These are phyloP conservation scores for Spilogale gracilis DNA, from an alignment of 2,113 vertebrate species.

Conservation along the genomic window DNA sequence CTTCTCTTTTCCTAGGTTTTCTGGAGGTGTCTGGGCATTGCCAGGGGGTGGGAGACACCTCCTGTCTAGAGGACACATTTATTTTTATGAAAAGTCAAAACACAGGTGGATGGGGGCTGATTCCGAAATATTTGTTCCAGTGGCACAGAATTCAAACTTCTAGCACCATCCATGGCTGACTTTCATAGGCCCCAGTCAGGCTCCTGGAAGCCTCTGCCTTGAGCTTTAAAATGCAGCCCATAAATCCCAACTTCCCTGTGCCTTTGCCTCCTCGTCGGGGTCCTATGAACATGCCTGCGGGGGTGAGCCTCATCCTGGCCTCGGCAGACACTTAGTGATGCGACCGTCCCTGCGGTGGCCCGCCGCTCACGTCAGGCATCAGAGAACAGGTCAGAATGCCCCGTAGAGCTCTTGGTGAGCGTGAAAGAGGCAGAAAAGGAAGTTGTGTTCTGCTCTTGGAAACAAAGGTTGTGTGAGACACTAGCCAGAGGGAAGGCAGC, in stretches of 20 bases:
- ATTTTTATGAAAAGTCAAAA: background rate
- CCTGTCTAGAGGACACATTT: background rate
- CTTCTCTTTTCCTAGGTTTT: background rate
- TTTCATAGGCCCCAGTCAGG: background rate
- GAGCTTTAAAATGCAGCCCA: background rate
- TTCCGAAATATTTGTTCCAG: background rate
- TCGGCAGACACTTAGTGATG: background rate
- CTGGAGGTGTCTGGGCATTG: background rate
- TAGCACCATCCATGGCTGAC: background rate
- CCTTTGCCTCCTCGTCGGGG: background rate
- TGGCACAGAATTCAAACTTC: background rate
- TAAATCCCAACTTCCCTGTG: background rate
- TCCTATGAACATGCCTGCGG: background rate
- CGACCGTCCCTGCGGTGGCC: background rate
- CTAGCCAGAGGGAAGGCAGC: background rate
- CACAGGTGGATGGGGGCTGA: background rate
- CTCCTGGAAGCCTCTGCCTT: background rate
- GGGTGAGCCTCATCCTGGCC: no score
- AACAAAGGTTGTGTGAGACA: background rate
- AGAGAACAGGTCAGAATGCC: no score
- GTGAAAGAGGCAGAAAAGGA: background rate
- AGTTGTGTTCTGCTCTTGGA: background rate
- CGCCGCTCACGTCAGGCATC: accelerated
- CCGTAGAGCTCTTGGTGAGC: accelerated
- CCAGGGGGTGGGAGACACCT: background rate